Base-by-base conservation (phyloP, 2,888 invertebrate genomes). In the Ophion slaviceki region DNA sequence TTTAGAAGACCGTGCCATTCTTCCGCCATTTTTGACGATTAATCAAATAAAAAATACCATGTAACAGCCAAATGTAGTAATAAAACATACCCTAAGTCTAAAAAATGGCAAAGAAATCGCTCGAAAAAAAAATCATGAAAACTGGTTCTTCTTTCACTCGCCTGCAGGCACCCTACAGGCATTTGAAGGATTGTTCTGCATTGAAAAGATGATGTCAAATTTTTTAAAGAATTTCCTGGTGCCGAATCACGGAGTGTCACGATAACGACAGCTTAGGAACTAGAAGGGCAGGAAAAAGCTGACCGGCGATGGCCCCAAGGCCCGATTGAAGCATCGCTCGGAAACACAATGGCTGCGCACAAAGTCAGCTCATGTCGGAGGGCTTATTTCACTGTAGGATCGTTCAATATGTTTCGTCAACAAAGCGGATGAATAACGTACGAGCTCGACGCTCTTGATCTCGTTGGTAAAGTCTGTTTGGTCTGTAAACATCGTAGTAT, bases 321-420 rank as follows among this genome's bases (percentile, higher is more conserved):
- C 36, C 47, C 45, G 70, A 64, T 57, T 62, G 68, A 70, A 68
- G 62, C 75, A 64, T 68, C 70, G 45, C 75, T 24, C 72, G 45
- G 71, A 32, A 59, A 75, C 70, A 79, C 74, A 79, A 75, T 79
- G 64, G 68, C 20, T 45, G 68, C 53, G 47, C 28, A 75, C 40
- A 80, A 71, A 84, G 70, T 84, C 66, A 76, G 84, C 70, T 71
- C 53, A 45, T 71, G 70, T 24, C 17, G 14, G 28, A 57, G 57
- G 57, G 75, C 70, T 84, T 66, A 80, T 81, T 80, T 75, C 75
- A 68, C 61, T 70, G 76, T 64, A 71, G 62, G 68, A 75, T 75
- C 75, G 68, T 80, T 84, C 80, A 71, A 84, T 80, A 76, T 75
- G 67, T 84, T 80, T 80, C 75, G 71, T 57, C 84, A 70, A 75